Conservation (phyloP, 1,140 invertebrate genomes). For the Drosophila ficusphila region DNA sequence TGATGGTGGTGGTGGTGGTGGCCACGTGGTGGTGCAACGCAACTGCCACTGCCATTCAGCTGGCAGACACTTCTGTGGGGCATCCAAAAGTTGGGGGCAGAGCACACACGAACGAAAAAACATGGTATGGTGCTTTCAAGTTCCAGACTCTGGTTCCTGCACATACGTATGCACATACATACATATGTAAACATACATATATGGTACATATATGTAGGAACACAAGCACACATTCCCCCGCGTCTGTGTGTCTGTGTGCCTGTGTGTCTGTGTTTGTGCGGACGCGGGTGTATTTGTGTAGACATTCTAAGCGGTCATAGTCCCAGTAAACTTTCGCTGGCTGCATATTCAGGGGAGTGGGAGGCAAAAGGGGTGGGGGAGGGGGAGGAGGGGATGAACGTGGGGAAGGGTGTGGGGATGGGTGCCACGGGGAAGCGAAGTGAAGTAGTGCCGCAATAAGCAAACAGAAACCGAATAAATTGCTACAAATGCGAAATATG, state of each 20-base stretch:
- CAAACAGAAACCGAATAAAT: slow-evolving; percentile 42
- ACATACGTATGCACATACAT: slow-evolving; percentile 14
- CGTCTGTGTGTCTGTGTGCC: too few species aligned
- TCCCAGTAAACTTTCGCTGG: slow-evolving; percentile 81
- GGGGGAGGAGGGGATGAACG: slow-evolving; percentile 1
- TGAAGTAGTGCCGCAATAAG: slow-evolving; percentile 25
- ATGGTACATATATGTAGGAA: not conserved
- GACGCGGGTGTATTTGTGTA: slow-evolving; percentile 59
- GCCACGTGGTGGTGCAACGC: slow-evolving; percentile 11
- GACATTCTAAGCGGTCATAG: slow-evolving; percentile 83
- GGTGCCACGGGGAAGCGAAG: slow-evolving; percentile 1
- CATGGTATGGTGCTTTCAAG: slow-evolving; percentile 73
- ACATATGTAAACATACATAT: not conserved
- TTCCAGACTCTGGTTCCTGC: slow-evolving; percentile 71
- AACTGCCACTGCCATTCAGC: slow-evolving; percentile 62
- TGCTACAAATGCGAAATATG: slow-evolving; percentile 42
- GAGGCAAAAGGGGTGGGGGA: not conserved
- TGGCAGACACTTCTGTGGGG: slow-evolving; percentile 71
- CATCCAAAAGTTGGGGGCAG: slow-evolving; percentile 49
- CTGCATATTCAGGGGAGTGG: slow-evolving; percentile 39
- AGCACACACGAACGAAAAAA: slow-evolving; percentile 33
- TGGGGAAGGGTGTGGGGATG: not conserved
- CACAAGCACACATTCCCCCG: too few species aligned
- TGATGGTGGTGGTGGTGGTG: not conserved
- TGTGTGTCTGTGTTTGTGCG: slow-evolving; percentile 34